Percentiles rank a stretch among this genome's conserved stretches.
Conservation (phyloP, 2,888 invertebrate genomes). For the Neoaliturus tenellus region DNA sequence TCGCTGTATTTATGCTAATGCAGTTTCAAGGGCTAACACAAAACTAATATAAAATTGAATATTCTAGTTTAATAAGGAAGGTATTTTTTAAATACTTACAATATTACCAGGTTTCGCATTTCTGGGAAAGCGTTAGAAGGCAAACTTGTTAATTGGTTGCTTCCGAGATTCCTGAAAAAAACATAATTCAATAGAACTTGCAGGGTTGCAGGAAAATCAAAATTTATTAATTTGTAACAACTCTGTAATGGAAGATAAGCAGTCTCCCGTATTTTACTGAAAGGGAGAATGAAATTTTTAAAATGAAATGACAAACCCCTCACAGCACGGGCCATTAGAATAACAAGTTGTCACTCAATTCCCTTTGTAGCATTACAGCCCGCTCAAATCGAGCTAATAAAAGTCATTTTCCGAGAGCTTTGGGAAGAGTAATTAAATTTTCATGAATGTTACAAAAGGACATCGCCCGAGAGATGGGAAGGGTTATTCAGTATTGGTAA, state of each 20-base stretch:
- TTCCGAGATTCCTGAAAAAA: conserved; percentile 83
- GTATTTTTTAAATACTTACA: conserved; percentile 90
- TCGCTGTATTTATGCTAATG: no score
- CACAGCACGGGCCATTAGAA: not conserved
- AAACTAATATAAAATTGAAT: no score
- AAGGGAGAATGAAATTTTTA: not conserved
- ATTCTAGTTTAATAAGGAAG: no score
- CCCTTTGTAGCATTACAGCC: not conserved
- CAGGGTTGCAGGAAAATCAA: no score
- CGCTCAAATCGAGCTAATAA: not conserved
- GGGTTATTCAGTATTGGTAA: no score
- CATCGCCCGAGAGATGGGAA: not conserved
- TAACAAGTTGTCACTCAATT: not conserved
- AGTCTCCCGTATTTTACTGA: no score
- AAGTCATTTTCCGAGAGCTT: not conserved
- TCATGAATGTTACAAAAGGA: not conserved
- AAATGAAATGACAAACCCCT: not conserved
- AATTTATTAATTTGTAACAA: no score
- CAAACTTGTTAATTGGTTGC: conserved; percentile 83
- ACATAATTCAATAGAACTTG: no score
- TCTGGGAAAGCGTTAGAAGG: conserved; percentile 82
- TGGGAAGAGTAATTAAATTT: not conserved
- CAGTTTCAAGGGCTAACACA: no score
- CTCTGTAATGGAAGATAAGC: no score
- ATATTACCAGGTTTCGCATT: conserved; percentile 82